These are phyloP conservation scores for Wasmannia auropunctata DNA, from an alignment of 1,140 invertebrate species.

Conservation along the genomic window DNA sequence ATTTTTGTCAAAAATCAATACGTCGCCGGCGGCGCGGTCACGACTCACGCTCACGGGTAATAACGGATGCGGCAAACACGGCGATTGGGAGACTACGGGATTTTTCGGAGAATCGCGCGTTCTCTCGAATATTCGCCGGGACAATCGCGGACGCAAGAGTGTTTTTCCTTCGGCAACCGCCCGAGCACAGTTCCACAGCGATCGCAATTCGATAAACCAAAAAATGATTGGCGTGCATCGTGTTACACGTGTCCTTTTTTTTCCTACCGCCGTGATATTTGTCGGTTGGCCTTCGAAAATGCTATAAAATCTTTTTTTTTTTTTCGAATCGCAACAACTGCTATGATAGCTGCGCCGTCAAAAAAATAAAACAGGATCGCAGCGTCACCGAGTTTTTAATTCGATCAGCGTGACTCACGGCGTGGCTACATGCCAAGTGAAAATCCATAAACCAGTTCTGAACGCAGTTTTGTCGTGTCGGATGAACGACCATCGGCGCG, in stretches of 20 bases:
- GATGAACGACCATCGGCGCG: conserved; percentile 64
- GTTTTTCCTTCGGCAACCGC: conserved; percentile 30
- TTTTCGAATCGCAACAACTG: conserved; percentile 43
- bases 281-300: not conserved
- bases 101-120: conserved; percentile 2
- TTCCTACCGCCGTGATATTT: not conserved
- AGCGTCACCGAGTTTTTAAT: conserved; percentile 72
- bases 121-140: conserved; percentile 12
- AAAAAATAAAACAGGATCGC: conserved; percentile 27
- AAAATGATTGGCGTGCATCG: conserved; percentile 51
- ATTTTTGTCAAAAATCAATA: conserved; percentile 60
- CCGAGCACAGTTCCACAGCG: conserved; percentile 2
- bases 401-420: conserved; percentile 69
- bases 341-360: conserved; percentile 10
- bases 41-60: conserved; percentile 24
- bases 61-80: conserved; percentile 17
- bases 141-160: conserved; percentile 6
- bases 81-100: not conserved
- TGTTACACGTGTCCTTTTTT: conserved; percentile 3
- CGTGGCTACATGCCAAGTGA: conserved; percentile 71
- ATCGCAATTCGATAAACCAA: conserved; percentile 47
- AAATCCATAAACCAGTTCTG: conserved; percentile 77
- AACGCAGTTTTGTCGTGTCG: conserved; percentile 63
- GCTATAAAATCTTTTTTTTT: conserved; percentile 9
- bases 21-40: conserved; percentile 1